phyloP scores from a whole-genome alignment of 2,888 invertebrate genomes.

The Zelleria hepariella region DNA sequence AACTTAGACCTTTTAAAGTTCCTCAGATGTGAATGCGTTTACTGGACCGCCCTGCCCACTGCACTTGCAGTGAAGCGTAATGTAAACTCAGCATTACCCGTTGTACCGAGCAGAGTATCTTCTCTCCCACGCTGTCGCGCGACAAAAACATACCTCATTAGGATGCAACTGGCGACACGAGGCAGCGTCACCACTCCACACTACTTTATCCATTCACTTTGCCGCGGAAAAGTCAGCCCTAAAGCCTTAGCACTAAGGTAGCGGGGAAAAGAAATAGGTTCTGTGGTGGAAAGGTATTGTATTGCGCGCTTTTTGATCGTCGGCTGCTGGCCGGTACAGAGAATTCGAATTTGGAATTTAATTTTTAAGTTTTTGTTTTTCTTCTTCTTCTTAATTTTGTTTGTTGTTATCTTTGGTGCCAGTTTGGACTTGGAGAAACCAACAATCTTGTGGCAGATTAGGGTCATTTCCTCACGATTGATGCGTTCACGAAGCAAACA shows the following conservation, averaged over 20 bases:
- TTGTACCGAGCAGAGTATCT: neutral
- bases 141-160: slow-evolving; percentile 59
- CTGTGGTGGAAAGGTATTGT: neutral
- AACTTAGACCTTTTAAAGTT: no score
- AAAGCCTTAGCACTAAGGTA: neutral
- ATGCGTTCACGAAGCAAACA: no score
- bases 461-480: no score
- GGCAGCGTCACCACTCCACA: neutral
- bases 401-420: neutral
- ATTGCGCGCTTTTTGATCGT: slow-evolving; percentile 32
- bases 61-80: neutral
- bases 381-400: neutral
- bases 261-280: neutral
- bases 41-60: neutral
- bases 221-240: neutral
- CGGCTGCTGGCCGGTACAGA: slow-evolving; percentile 2
- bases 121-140: slow-evolving; percentile 53
- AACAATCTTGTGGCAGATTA: no score
- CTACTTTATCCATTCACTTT: neutral
- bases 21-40: no score
- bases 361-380: neutral
- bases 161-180: slow-evolving; percentile 54
- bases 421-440: neutral
- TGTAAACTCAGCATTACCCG: neutral
- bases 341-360: slow-evolving; percentile 6